These are phyloP conservation scores for Diplogasteroides magnus DNA, from an alignment of 1,140 invertebrate genomes.

Conservation along the genomic window DNA sequence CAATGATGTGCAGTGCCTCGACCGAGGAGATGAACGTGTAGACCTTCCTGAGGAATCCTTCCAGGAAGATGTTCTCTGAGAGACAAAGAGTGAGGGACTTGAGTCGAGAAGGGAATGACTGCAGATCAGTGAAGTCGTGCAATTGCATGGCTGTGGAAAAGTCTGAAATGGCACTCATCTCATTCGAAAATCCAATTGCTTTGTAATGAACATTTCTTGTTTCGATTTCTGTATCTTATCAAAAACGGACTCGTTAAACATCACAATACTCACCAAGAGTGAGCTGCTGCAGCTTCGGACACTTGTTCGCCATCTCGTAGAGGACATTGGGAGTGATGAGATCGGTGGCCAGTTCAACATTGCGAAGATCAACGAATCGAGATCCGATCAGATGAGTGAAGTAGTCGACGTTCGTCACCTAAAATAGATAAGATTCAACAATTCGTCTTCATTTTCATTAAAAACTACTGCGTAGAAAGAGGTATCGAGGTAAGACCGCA, in stretches of 20 bases:
- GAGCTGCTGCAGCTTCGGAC: slow-evolving; percentile 94
- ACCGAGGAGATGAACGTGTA: slow-evolving; percentile 98
- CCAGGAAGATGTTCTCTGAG: slow-evolving; percentile 99
- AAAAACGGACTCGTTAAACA: background rate
- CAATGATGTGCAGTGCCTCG: slow-evolving; percentile 95
- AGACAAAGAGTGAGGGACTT: slow-evolving; percentile 92
- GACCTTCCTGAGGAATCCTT: slow-evolving; percentile 99
- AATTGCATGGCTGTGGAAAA: slow-evolving; percentile 66
- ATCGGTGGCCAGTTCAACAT: slow-evolving; percentile 94
- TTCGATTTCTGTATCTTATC: slow-evolving; percentile 13
- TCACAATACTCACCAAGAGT: slow-evolving; percentile 68
- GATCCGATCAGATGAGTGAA: slow-evolving; percentile 62
- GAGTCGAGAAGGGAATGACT: slow-evolving; percentile 92
- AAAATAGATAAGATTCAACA: slow-evolving; percentile 19
- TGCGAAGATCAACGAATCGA: slow-evolving; percentile 80
- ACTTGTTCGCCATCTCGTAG: slow-evolving; percentile 91
- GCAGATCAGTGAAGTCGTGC: slow-evolving; percentile 95
- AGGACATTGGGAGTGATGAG: slow-evolving; percentile 93
- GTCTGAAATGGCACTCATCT: slow-evolving; percentile 32
- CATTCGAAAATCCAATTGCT: slow-evolving; percentile 13
- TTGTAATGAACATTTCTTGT: too few relatives aligned
- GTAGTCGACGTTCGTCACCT: slow-evolving; percentile 47
- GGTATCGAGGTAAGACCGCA: too few relatives aligned
- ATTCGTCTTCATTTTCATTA: too few relatives aligned
- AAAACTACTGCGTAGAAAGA: too few relatives aligned